A percentile compares a stretch with the other conserved stretches of the same genome.
phyloP scores from a whole-genome alignment of 2,888 invertebrate species.

The Malacosoma neustria region DNA sequence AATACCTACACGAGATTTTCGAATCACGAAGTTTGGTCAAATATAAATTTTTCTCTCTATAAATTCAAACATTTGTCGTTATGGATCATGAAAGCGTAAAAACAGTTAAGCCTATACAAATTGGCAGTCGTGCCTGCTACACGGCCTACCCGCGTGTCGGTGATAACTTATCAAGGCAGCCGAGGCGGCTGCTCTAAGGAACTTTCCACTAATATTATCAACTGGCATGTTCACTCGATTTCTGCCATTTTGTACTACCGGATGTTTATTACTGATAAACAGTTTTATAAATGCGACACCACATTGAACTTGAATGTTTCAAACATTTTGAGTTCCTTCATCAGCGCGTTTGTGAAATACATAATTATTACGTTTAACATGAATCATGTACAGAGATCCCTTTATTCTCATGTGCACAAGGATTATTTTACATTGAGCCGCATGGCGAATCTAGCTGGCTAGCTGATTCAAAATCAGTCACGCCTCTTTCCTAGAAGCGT shows the following conservation, averaged over 20 bases:
- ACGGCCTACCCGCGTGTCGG: constrained; percentile 33
- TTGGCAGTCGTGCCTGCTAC: constrained; percentile 4
- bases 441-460: too few relatives aligned
- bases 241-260: constrained; percentile 20
- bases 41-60: too few relatives aligned
- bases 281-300: background rate
- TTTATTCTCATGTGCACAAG: too few relatives aligned
- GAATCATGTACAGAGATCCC: too few relatives aligned
- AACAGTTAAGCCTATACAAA: background rate
- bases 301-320: background rate
- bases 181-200: constrained; percentile 26
- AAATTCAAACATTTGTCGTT: too few relatives aligned
- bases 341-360: constrained; percentile 1
- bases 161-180: constrained; percentile 33
- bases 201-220: constrained; percentile 48
- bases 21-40: too few relatives aligned
- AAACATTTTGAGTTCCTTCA: too few relatives aligned
- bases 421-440: too few relatives aligned
- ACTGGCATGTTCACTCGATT: background rate
- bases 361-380: constrained; percentile 1
- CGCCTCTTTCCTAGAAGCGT: constrained; percentile 6
- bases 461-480: too few relatives aligned
- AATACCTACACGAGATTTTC: too few relatives aligned
- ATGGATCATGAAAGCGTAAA: background rate
- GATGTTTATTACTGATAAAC: constrained; percentile 12